Base-by-base conservation (phyloP, 1,140 invertebrate species). In the Aethina tumida region DNA sequence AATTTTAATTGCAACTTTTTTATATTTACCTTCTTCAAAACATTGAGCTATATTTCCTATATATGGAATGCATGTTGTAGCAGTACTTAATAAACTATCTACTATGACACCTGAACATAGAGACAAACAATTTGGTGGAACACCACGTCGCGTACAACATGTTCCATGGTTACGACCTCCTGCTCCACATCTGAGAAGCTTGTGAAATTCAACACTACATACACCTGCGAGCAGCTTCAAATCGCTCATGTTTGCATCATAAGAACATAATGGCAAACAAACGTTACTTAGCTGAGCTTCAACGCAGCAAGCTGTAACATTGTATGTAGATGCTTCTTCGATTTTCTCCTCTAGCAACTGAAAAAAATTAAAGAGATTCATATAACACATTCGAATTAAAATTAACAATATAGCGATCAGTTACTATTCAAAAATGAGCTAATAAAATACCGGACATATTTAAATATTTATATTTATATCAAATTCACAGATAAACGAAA, bases 11-110 rank as follows among this genome's bases (percentile, higher is more conserved):
- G 14, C 35, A n/a, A n/a, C n/a, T n/a, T n/a, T n/a, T n/a, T n/a
- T n/a, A n/a, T n/a, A 9, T 2, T 53, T 57, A 82, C 81, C 84
- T 73, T 88, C 84, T 61, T 86, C 83, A 51, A 85, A 84, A 60
- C 85, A 89, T 61, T 84, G 79, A 15, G 83, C 73, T 46, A 88
- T 84, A 58, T 86, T 86, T 22, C 83, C 84, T 38, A 85, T 78
- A 59, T 81, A 86, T 3, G 81, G 75, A 17, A 82, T 69, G 60
- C 84, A 88, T 26, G 73, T 63, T 4, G 70, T 59, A 47, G 77
- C 68, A 45, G 73, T 63, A 45, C 57, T 55, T 8, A 68, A 49
- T 38, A 69, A 50, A 13, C 64, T 60, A 44, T 72, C 71, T 5
- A 73, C 65, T 37, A 77, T 67, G 4, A 81, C 71, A 26, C 82